These are phyloP conservation scores for Papilio elwesi DNA, from an alignment of 2,888 invertebrate species.

Conservation along the genomic window DNA sequence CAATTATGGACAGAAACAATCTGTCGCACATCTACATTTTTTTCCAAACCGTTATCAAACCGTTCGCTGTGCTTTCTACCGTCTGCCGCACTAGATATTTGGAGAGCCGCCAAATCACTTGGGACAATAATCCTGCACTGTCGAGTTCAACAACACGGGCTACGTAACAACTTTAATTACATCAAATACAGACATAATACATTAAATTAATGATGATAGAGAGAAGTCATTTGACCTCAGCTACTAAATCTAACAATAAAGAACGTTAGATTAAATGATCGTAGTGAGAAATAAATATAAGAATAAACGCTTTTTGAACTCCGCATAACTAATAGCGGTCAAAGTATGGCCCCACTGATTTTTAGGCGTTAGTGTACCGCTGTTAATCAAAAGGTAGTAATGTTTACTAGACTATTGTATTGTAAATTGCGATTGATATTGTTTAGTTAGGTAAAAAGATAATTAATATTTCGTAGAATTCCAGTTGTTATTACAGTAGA, in stretches of 20 bases:
- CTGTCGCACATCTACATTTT: background rate
- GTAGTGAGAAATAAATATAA: too few relatives aligned
- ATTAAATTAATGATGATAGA: background rate
- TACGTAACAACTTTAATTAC: conserved; percentile 17
- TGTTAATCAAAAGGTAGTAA: too few relatives aligned
- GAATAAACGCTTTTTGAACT: too few relatives aligned
- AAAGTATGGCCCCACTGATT: too few relatives aligned
- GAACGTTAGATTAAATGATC: too few relatives aligned
- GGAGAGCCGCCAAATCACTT: conserved; percentile 22
- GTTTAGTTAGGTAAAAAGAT: too few relatives aligned
- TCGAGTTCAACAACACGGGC: conserved; percentile 2
- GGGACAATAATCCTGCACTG: conserved; percentile 13
- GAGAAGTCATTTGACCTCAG: background rate
- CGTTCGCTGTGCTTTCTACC: background rate
- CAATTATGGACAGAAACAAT: background rate
- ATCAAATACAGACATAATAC: background rate
- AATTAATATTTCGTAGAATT: too few relatives aligned
- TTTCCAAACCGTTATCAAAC: conserved; percentile 11
- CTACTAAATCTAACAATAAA: background rate
- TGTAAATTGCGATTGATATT: too few relatives aligned
- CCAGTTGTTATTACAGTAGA: too few relatives aligned
- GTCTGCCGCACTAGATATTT: conserved; percentile 18
- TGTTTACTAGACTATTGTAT: too few relatives aligned
- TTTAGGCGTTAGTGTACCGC: too few relatives aligned
- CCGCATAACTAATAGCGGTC: too few relatives aligned